phyloP scores from a whole-genome alignment of 1,140 invertebrate genomes.

The Agraylea sexmaculata region DNA sequence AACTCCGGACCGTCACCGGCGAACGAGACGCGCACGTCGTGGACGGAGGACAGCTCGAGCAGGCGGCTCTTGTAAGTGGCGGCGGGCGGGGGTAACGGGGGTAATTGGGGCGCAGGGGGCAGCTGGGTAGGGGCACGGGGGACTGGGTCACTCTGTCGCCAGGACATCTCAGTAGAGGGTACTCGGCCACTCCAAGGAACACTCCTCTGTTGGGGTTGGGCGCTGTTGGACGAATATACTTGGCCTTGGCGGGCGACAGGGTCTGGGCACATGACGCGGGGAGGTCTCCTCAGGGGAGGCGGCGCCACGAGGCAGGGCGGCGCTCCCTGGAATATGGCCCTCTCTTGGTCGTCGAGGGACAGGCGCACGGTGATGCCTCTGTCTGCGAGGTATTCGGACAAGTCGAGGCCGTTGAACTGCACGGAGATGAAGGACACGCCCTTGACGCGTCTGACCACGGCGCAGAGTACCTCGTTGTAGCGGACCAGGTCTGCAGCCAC shows the following conservation, averaged over 20 bases:
- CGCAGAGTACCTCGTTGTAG: slow-evolving; percentile 37
- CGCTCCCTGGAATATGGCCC: slow-evolving; percentile 2
- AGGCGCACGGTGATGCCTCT: slow-evolving; percentile 13
- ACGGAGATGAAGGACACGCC: slow-evolving; percentile 32
- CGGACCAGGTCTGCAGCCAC: slow-evolving; percentile 36
- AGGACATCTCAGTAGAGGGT: no score
- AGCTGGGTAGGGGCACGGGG: slow-evolving; percentile 9
- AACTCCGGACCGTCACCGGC: slow-evolving; percentile 62
- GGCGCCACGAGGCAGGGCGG: not conserved
- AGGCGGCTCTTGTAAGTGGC: slow-evolving; percentile 45
- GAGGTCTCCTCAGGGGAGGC: not conserved
- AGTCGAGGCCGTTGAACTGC: slow-evolving; percentile 33
- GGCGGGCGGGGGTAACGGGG: slow-evolving; percentile 23
- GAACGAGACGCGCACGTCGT: slow-evolving; percentile 58
- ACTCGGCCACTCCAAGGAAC: no score
- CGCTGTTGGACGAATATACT: not conserved
- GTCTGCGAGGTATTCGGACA: slow-evolving; percentile 28
- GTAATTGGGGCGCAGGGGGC: no score
- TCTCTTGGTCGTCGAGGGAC: slow-evolving; percentile 15
- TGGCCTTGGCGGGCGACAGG: not conserved
- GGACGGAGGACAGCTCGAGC: slow-evolving; percentile 43
- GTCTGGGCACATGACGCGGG: not conserved
- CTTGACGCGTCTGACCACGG: slow-evolving; percentile 28
- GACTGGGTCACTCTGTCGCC: no score
- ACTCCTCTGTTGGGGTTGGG: no score